A percentile compares a stretch with the other conserved stretches of the same genome.
These are phyloP conservation scores for Macquaria australasica DNA, from an alignment of 2,113 vertebrate species.

Conservation along the genomic window DNA sequence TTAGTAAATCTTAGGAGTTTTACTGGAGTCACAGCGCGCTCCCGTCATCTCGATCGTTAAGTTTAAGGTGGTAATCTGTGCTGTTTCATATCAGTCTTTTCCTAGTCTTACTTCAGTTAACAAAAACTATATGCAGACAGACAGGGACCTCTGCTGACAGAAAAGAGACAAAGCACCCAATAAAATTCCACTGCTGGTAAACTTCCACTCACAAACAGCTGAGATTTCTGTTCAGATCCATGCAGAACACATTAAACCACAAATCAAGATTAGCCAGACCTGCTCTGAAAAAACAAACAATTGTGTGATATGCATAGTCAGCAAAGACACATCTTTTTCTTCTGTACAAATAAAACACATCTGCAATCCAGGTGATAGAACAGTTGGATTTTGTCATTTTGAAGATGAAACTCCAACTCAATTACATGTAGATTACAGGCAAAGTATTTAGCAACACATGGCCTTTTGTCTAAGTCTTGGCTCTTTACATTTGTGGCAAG, in stretches of 20 bases:
- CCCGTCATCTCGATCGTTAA: too few species aligned
- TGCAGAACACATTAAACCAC: not conserved
- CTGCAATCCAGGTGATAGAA: not conserved
- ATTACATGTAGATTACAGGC: not conserved
- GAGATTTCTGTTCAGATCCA: slow-evolving; percentile 12
- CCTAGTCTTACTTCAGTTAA: slow-evolving; percentile 17
- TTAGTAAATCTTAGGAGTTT: too few species aligned
- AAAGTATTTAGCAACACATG: not conserved
- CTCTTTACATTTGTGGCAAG: not conserved
- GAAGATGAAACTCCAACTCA: not conserved
- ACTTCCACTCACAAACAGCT: slow-evolving; percentile 44
- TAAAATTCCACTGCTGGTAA: slow-evolving; percentile 17
- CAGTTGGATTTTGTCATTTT: not conserved
- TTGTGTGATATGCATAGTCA: not conserved
- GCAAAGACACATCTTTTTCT: not conserved
- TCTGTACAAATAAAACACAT: not conserved
- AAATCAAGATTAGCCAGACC: not conserved
- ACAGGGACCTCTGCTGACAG: slow-evolving; percentile 67
- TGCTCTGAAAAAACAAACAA: not conserved
- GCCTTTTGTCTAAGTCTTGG: not conserved
- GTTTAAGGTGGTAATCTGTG: too few species aligned
- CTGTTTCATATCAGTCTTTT: too few species aligned
- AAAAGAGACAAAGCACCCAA: slow-evolving; percentile 16
- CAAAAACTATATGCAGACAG: slow-evolving; percentile 26
- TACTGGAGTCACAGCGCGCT: too few species aligned